Conservation (phyloP, 2,797 vertebrate genomes). For the Hydrolagus colliei region DNA sequence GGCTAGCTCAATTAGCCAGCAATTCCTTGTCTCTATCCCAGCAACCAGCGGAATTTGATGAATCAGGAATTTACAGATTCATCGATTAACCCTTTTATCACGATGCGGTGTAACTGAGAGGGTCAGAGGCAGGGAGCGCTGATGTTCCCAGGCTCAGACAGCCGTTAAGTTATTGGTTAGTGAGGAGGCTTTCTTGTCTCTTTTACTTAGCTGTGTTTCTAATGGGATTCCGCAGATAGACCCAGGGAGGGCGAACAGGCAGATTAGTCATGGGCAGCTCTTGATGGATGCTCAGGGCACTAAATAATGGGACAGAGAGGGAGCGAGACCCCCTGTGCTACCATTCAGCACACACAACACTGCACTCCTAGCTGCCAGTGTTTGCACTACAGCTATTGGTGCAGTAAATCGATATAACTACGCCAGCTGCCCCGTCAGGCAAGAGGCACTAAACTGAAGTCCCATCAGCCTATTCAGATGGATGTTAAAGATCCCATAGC, state of each 20-base stretch:
- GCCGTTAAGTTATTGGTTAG: no score
- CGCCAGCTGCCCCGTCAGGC: not conserved
- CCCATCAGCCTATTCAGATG: no score
- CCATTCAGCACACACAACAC: not conserved
- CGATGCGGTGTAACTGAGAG: not conserved
- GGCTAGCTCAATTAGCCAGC: not conserved
- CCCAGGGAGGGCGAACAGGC: not conserved
- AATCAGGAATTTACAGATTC: not conserved
- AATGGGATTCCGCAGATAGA: not conserved
- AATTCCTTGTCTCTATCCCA: conserved; percentile 6
- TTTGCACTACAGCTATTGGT: not conserved
- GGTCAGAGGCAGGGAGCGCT: not conserved
- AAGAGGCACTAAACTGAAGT: not conserved
- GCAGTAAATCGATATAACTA: no score
- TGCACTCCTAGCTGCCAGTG: conserved; percentile 8
- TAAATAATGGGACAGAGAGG: not conserved
- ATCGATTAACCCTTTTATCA: not conserved
- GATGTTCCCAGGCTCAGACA: not conserved
- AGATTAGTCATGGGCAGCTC: conserved; percentile 3
- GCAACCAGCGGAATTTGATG: not conserved
- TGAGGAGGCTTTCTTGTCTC: not conserved
- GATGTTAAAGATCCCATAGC: no score
- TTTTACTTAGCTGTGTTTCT: not conserved
- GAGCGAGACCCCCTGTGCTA: not conserved
- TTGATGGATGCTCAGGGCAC: not conserved